Evolutionary conservation across 1,140 invertebrate species (phyloP), one percentile per base, ranked within the genome.

Genomic region (Tachypleus tridentatus): DNA sequence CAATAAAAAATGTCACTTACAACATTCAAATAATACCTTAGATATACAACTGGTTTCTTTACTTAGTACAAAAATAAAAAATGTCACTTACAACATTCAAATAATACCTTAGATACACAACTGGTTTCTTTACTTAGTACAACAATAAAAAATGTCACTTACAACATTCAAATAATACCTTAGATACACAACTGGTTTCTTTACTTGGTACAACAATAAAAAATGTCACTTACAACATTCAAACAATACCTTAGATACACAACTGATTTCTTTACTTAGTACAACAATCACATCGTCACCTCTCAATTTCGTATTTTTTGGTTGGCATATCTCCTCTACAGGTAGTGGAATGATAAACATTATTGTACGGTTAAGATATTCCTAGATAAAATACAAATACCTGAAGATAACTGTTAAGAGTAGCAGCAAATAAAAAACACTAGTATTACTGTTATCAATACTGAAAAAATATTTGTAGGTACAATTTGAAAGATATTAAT

Each of bases 341-440:
- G 65, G 64, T 8, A 65, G 9, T 5, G 60, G 61, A 4, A 70
- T 58, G 3, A 68, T 58, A 50, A 70, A 70, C 7, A 60, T 61
- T 51, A 70, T 67, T 6, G 69, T 67, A 9, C 69, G 48, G 63
- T 70, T 70, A 29, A 70, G 56, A 57, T 57, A 57, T 10, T 57
- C 56, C 56, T 57, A 10, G 47, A 11, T 57, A 57, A 11, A 54
- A 54, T 9, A 54, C 8, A 54, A 54, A n/a, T 54, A 9, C 8
- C 53, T 29, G 29, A 29, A 29, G 29, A 29, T 29, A 29, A 29
- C 29, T 29, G 29, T 29, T 29, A 2, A 29, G 29, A 29, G 29
- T 29, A 29, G 29, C 29, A 29, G 29, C 29, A 29, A 29, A 29
- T 29, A 29, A 29, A 29, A 29, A 29, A 2, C 29, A 29, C 29